Percentiles rank a stretch among this genome's conserved stretches.
Conservation (phyloP, 2,113 vertebrate genomes). For the Charadrius vociferus region DNA sequence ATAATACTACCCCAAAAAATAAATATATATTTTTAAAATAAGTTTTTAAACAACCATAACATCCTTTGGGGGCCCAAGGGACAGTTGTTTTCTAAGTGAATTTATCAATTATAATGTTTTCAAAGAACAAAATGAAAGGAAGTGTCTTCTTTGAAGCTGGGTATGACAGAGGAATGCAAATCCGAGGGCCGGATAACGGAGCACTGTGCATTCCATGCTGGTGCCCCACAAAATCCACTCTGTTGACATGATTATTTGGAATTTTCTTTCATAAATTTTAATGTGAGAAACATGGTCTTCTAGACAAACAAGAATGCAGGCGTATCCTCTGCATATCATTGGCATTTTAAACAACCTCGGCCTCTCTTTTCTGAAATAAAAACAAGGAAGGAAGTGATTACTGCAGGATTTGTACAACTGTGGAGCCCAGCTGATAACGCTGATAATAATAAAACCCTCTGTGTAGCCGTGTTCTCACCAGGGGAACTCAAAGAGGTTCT, state of each 20-base stretch:
- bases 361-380: constrained; percentile 15
- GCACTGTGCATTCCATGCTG: background rate
- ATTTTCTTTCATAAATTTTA: constrained; percentile 58
- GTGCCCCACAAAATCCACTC: constrained; percentile 26
- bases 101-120: background rate
- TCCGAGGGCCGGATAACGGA: background rate
- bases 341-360: background rate
- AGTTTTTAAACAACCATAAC: background rate
- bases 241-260: background rate
- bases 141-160: background rate
- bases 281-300: constrained; percentile 47
- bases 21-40: background rate
- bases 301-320: constrained; percentile 64
- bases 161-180: background rate
- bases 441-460: constrained; percentile 17
- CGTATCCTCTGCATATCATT: background rate
- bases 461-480: background rate
- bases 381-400: constrained; percentile 53
- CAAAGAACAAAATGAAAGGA: background rate
- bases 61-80: background rate
- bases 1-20: background rate
- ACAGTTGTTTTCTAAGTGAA: background rate
- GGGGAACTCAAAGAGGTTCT: background rate
- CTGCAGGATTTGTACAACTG: constrained; percentile 26
- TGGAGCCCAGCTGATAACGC: background rate